Conservation (phyloP, 2,888 invertebrate species). For the Phytoseiulus persimilis region DNA sequence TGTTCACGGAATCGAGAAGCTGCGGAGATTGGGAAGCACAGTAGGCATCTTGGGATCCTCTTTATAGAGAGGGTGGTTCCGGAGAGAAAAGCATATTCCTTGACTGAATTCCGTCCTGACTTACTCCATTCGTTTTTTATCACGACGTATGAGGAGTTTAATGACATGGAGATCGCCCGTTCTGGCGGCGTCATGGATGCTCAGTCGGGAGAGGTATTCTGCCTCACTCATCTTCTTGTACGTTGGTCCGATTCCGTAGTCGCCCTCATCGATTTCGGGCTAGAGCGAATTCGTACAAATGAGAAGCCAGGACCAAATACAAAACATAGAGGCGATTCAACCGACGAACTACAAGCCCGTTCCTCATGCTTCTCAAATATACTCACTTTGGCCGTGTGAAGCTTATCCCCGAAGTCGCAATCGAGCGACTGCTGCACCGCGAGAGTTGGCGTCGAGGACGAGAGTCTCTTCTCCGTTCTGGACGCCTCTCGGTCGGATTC, state of each 20-base stretch:
- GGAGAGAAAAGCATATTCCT: too few relatives aligned
- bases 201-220: slow-evolving; percentile 44
- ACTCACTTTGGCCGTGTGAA: slow-evolving; percentile 32
- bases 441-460: slow-evolving; percentile 35
- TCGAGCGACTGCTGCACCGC: slow-evolving; percentile 33
- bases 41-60: too few relatives aligned
- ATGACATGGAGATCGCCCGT: slow-evolving; percentile 45
- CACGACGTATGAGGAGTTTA: slow-evolving; percentile 43
- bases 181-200: slow-evolving; percentile 44
- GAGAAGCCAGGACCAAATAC: background rate
- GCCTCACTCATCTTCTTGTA: slow-evolving; percentile 44
- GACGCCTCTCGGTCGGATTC: slow-evolving; percentile 35
- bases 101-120: background rate
- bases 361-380: too few relatives aligned
- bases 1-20: too few relatives aligned
- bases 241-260: slow-evolving; percentile 42
- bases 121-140: slow-evolving; percentile 45
- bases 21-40: too few relatives aligned
- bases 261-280: slow-evolving; percentile 43
- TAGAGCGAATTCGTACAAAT: background rate
- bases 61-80: too few relatives aligned
- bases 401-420: slow-evolving; percentile 39
- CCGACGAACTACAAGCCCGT: background rate
- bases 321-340: background rate
- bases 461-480: slow-evolving; percentile 9